A percentile compares a stretch with the other conserved stretches of the same genome.
Evolutionary conservation across 2,888 invertebrate species (phyloP).

Genomic region (Ectemnius continuus): DNA sequence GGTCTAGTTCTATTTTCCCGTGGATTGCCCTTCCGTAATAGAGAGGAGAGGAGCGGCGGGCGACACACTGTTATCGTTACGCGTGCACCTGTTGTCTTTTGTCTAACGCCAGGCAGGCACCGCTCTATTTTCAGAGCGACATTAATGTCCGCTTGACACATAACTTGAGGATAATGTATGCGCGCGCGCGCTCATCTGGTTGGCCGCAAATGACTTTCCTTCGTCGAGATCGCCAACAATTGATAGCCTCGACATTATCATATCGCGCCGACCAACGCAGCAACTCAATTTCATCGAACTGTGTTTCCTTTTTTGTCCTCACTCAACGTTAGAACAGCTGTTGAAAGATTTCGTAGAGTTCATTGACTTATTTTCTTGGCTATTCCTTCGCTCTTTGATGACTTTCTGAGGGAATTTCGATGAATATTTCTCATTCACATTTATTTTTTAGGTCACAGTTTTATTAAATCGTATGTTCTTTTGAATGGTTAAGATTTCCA

Average conservation of each 20-base stretch:
- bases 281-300: too few species aligned
- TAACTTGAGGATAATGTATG: slow-evolving; percentile 11
- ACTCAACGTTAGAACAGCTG: too few species aligned
- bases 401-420: too few species aligned
- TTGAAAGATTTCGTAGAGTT: too few species aligned
- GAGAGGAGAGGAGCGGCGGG: slow-evolving; percentile 22
- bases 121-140: slow-evolving; percentile 24
- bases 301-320: too few species aligned
- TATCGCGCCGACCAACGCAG: neutral
- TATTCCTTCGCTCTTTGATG: too few species aligned
- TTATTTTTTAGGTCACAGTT: too few species aligned
- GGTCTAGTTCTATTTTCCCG: slow-evolving; percentile 11
- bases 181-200: slow-evolving; percentile 17
- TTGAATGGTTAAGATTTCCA: too few species aligned
- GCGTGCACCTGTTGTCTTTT: slow-evolving; percentile 21
- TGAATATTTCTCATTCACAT: too few species aligned
- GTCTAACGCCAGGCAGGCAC: slow-evolving; percentile 21
- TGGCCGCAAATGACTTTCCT: neutral
- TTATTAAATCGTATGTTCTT: too few species aligned
- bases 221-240: neutral
- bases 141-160: slow-evolving; percentile 13
- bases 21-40: slow-evolving; percentile 24
- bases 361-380: too few species aligned
- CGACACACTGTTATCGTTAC: slow-evolving; percentile 8
- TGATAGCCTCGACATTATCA: slow-evolving; percentile 1